Evolutionary conservation across 1,140 invertebrate genomes (phyloP), one percentile per base, ranked within the genome.

Genomic region (Drosophila kikkawai): DNA sequence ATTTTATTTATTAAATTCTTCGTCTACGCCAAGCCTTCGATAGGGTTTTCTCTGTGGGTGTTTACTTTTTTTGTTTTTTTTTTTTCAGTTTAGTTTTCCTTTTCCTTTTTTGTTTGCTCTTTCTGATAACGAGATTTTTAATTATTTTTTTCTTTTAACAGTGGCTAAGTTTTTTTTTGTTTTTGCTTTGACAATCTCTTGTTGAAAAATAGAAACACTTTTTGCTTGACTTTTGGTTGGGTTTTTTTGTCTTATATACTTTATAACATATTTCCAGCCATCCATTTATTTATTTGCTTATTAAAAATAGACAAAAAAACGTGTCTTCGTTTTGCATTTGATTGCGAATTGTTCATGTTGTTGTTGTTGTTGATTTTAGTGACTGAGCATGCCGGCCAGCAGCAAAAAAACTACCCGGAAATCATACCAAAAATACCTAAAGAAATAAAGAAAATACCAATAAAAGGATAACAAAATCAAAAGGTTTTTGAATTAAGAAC

Each of bases 141-240:
- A 56, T 63, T 29, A 12, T 15, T 57, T 71, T 64, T 71, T n/a
- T 11, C 15, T 51, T 69, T 55, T 78, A 78, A 78, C 75, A 78
- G 41, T 41, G 80, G 45, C 47, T 70, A 67, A 36, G 26, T 32
- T 51, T 50, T 51, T 50, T 2, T 29, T 19, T n/a, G n/a, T 22
- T 13, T 47, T 79, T 79, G 60, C 37, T 63, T 51, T 59, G 79
- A 79, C 65, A 80, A 59, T 71, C 53, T 66, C 63, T 80, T 77
- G 45, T 69, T 86, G 84, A 88, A 82, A 86, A 88, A 77, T 86
- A 87, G 59, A 87, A 88, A 87, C 79, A 87, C 70, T 64, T 76
- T 58, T 82, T 66, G 19, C 36, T 47, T 44, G 26, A 37, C 45
- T 55, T 75, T 55, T 75, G 26, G 37, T 71, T 47, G 37, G 58